phyloP scores from a whole-genome alignment of 2,113 vertebrate species.

The Apteryx mantelli region DNA sequence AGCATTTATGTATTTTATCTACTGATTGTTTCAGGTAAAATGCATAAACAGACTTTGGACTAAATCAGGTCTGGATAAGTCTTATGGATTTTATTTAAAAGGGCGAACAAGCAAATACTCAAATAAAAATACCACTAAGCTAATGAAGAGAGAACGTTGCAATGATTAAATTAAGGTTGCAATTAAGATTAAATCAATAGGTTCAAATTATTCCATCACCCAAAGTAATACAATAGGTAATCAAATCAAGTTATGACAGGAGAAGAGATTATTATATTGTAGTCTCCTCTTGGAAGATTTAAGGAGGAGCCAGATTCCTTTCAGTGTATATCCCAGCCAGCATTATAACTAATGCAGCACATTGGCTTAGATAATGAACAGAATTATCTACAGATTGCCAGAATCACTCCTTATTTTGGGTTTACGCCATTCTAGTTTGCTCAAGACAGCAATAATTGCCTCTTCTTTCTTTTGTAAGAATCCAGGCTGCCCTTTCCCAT shows the following conservation, averaged over 20 bases:
- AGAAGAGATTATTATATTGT: neutral
- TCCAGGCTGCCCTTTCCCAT: neutral
- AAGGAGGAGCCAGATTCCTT: neutral
- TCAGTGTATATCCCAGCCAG: neutral
- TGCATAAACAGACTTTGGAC: neutral
- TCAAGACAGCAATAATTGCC: neutral
- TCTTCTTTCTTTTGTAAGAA: neutral
- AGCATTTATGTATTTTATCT: neutral
- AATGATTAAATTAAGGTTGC: neutral
- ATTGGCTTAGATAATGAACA: neutral
- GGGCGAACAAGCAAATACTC: neutral
- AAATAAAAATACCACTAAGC: neutral
- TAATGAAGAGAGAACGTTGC: neutral
- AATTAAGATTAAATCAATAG: neutral
- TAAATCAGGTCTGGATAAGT: neutral
- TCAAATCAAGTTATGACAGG: neutral
- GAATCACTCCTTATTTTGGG: neutral
- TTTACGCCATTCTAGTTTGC: neutral
- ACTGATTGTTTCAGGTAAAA: neutral
- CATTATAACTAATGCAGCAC: rapidly evolving
- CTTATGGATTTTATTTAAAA: neutral
- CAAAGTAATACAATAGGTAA: neutral
- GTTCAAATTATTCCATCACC: neutral
- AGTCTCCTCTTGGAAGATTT: neutral
- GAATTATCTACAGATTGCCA: neutral